Conservation (phyloP, 2,113 vertebrate genomes). For the Condylura cristata region DNA sequence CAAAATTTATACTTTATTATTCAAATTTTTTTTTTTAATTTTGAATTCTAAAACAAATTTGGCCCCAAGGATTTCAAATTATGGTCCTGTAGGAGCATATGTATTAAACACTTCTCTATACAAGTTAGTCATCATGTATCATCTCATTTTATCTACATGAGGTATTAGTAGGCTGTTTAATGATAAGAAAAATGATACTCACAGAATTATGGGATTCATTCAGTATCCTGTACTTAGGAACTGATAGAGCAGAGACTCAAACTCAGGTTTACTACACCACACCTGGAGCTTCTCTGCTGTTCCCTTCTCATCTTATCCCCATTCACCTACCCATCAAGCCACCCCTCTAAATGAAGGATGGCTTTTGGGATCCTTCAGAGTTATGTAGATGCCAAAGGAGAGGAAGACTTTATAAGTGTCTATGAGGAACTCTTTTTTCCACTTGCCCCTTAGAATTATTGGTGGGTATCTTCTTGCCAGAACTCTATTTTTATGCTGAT, state of each 20-base stretch:
- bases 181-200: background rate
- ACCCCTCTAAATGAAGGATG: fast-evolving
- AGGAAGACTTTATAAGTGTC: background rate
- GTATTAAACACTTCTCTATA: background rate
- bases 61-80: background rate
- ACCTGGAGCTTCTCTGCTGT: background rate
- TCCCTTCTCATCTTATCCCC: too few species aligned
- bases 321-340: background rate
- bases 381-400: background rate
- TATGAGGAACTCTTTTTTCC: background rate
- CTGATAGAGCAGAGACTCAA: background rate
- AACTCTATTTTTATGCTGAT: constrained; percentile 73
- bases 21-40: background rate
- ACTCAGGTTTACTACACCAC: background rate
- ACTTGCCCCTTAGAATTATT: background rate
- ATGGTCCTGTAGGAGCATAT: background rate
- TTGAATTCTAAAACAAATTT: background rate
- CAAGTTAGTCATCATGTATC: fast-evolving
- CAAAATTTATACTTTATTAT: background rate
- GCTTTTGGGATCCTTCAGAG: background rate
- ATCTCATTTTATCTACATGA: background rate
- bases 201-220: background rate
- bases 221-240: fast-evolving
- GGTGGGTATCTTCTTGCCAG: background rate
- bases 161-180: too few species aligned